These are phyloP conservation scores for Meandrina meandrites DNA, from an alignment of 92 coral and sea anemone species.

Conservation along the genomic window DNA sequence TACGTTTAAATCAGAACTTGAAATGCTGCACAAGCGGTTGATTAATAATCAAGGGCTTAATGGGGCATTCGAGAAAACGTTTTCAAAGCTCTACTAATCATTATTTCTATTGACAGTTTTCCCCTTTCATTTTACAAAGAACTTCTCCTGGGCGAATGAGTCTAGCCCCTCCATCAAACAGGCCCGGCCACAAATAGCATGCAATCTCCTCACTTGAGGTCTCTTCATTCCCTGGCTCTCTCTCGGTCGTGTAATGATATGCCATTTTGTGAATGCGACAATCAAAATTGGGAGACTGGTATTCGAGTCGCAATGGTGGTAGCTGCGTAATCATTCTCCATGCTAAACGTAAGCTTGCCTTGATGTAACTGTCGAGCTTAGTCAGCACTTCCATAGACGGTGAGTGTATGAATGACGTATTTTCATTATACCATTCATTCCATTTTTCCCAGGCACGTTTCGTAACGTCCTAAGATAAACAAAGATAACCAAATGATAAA, in stretches of 20 bases:
- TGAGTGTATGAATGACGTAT: background rate
- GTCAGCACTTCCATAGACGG: background rate
- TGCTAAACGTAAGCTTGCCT: background rate
- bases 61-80: too few relatives aligned
- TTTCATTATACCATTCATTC: background rate
- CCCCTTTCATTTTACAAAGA: background rate
- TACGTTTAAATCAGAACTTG: too few relatives aligned
- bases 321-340: conserved; percentile 18
- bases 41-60: too few relatives aligned
- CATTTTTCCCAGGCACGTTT: background rate
- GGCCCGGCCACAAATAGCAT: conserved; percentile 3
- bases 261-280: background rate
- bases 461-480: background rate
- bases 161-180: conserved; percentile 1
- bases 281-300: background rate
- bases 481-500: background rate
- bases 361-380: background rate
- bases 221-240: background rate
- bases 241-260: background rate
- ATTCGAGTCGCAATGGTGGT: background rate
- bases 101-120: background rate
- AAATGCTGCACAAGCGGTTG: too few relatives aligned
- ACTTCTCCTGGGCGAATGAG: background rate
- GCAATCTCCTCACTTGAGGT: background rate
- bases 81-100: too few relatives aligned